Evolutionary conservation across 2,113 vertebrate species (phyloP).

Genomic region (Shinisaurus crocodilurus): DNA sequence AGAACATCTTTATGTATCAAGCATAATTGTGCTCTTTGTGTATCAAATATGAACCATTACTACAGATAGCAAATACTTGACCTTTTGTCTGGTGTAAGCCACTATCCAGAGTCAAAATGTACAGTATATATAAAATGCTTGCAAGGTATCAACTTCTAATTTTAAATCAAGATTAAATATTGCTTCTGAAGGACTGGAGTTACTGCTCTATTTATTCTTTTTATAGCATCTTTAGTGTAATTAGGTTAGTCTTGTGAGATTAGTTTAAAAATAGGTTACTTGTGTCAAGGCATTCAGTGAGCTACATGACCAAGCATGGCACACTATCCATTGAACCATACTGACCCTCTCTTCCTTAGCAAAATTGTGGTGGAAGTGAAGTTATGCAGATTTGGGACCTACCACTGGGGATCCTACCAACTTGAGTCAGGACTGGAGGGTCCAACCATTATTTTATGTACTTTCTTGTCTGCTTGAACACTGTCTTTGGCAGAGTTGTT

Average conservation of each 20-base stretch:
- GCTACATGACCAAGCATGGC: not conserved
- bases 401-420: not conserved
- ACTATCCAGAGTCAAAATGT: not conserved
- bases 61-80: no score
- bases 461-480: not conserved
- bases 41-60: not conserved
- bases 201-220: not conserved
- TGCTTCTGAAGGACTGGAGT: not conserved
- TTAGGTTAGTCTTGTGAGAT: not conserved
- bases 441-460: not conserved
- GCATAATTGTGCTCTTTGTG: not conserved
- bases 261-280: not conserved
- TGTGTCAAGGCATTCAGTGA: not conserved
- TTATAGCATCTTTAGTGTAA: not conserved
- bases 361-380: not conserved
- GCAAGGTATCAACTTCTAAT: accelerated
- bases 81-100: not conserved
- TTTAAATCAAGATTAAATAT: not conserved
- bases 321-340: not conserved
- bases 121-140: accelerated
- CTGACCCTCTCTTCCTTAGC: not conserved
- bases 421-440: not conserved
- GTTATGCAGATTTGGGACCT: not conserved
- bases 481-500: not conserved
- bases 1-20: not conserved